These are phyloP conservation scores for Thalpophila matura DNA, from an alignment of 2,888 invertebrate species.

Conservation along the genomic window DNA sequence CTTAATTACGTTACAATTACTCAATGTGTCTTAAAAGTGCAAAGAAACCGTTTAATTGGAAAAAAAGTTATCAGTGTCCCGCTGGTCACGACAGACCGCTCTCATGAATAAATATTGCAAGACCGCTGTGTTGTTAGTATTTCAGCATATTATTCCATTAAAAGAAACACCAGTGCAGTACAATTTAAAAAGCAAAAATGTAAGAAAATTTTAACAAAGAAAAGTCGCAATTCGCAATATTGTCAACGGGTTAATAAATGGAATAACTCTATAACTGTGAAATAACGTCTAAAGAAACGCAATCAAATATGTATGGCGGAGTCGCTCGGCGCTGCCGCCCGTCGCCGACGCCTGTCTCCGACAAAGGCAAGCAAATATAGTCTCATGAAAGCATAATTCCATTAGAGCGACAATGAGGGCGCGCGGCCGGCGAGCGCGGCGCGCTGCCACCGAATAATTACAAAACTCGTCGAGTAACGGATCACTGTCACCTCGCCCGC, in stretches of 20 bases:
- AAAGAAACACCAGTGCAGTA: not conserved
- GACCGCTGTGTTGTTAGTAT: slow-evolving; percentile 1
- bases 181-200: slow-evolving; percentile 14
- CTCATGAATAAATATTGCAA: slow-evolving; percentile 15
- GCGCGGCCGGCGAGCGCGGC: not conserved
- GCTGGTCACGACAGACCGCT: slow-evolving; percentile 7
- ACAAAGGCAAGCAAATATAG: slow-evolving; percentile 48
- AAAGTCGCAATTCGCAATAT: slow-evolving; percentile 4
- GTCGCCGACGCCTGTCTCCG: slow-evolving; percentile 19
- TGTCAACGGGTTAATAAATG: slow-evolving; percentile 21
- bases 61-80: slow-evolving; percentile 24
- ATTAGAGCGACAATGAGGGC: slow-evolving; percentile 28
- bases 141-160: not conserved
- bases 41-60: slow-evolving; percentile 18
- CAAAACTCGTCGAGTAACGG: slow-evolving; percentile 32
- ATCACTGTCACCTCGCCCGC: slow-evolving; percentile 15
- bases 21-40: slow-evolving; percentile 1
- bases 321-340: slow-evolving; percentile 6
- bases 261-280: slow-evolving; percentile 43
- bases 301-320: slow-evolving; percentile 53
- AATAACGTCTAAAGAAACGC: slow-evolving; percentile 45
- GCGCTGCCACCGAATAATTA: slow-evolving; percentile 21
- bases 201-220: slow-evolving; percentile 10
- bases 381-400: slow-evolving; percentile 57
- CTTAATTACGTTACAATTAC: not conserved